A percentile compares a stretch with the other conserved stretches of the same genome.
Conservation (phyloP, 1,140 invertebrate genomes). For the Danaus melanippus region DNA sequence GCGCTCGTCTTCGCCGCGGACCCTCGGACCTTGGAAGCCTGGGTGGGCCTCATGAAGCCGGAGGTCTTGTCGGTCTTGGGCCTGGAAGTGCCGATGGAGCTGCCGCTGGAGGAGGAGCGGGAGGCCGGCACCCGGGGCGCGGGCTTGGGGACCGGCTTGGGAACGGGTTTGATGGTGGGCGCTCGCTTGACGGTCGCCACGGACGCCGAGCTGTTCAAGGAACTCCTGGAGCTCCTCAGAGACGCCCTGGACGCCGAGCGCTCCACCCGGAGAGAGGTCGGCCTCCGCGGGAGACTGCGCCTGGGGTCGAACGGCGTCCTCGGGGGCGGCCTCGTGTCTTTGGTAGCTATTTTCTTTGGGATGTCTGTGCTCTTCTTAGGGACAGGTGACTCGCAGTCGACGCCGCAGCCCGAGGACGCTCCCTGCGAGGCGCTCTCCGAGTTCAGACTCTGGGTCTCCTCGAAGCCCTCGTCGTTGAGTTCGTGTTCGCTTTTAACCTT, state of each 20-base stretch:
- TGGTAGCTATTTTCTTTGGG: constrained; percentile 61
- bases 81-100: constrained; percentile 74
- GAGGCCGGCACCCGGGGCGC: constrained; percentile 75
- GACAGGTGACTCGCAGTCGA: constrained; percentile 76
- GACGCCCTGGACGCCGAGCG: constrained; percentile 75
- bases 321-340: constrained; percentile 57
- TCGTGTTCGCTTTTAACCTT: constrained; percentile 76
- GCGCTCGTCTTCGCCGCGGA: constrained; percentile 37
- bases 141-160: constrained; percentile 54
- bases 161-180: constrained; percentile 51
- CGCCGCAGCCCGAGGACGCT: constrained; percentile 81
- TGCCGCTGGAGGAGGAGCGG: constrained; percentile 81
- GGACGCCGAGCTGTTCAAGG: constrained; percentile 85
- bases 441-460: constrained; percentile 88
- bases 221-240: constrained; percentile 84
- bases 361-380: constrained; percentile 50
- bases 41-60: constrained; percentile 75
- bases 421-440: constrained; percentile 88
- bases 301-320: constrained; percentile 53
- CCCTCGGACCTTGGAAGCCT: constrained; percentile 61
- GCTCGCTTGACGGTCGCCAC: constrained; percentile 83
- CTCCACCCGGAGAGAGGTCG: constrained; percentile 55
- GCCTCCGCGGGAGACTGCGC: constrained; percentile 43
- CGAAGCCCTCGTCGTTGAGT: constrained; percentile 90
- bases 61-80: constrained; percentile 54